A percentile compares a stretch with the other conserved stretches of the same genome.
Evolutionary conservation across 2,113 vertebrate genomes (phyloP).

Genomic region (Gnathonemus longibarbis): DNA sequence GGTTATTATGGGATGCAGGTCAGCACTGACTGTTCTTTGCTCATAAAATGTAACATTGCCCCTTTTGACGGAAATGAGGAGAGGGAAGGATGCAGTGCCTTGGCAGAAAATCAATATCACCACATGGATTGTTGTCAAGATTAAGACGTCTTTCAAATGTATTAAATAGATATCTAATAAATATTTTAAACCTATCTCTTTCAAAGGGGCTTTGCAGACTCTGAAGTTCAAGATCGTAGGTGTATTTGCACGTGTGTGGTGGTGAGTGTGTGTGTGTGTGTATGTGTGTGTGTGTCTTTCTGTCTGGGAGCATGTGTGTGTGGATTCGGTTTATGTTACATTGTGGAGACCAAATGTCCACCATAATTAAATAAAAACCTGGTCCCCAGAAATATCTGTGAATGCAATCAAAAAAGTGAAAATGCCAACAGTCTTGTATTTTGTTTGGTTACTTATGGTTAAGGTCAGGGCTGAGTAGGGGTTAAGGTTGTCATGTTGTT

Average conservation of each 20-base stretch:
- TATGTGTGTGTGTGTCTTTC: neutral
- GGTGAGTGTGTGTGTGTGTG: neutral
- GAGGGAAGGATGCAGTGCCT: neutral
- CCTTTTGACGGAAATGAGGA: slow-evolving; percentile 8
- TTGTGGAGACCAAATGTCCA: too few relatives aligned
- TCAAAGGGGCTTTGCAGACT: neutral
- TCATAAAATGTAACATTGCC: neutral
- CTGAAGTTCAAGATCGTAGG: neutral
- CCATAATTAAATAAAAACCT: too few relatives aligned
- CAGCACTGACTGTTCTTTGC: neutral
- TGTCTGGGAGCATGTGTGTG: neutral
- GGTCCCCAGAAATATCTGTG: too few relatives aligned
- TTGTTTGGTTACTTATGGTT: too few relatives aligned
- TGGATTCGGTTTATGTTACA: neutral
- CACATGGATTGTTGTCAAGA: slow-evolving; percentile 11
- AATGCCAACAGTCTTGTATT: too few relatives aligned
- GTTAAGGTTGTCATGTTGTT: too few relatives aligned
- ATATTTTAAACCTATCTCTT: neutral
- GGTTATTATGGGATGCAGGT: neutral
- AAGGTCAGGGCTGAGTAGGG: too few relatives aligned
- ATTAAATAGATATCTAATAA: slow-evolving; percentile 11
- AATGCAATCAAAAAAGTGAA: too few relatives aligned
- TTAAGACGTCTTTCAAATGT: slow-evolving; percentile 15
- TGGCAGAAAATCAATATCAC: slow-evolving; percentile 28
- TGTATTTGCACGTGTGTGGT: neutral